phyloP scores from a whole-genome alignment of 2,797 vertebrate genomes.

The Melanotaenia maccullochi region DNA sequence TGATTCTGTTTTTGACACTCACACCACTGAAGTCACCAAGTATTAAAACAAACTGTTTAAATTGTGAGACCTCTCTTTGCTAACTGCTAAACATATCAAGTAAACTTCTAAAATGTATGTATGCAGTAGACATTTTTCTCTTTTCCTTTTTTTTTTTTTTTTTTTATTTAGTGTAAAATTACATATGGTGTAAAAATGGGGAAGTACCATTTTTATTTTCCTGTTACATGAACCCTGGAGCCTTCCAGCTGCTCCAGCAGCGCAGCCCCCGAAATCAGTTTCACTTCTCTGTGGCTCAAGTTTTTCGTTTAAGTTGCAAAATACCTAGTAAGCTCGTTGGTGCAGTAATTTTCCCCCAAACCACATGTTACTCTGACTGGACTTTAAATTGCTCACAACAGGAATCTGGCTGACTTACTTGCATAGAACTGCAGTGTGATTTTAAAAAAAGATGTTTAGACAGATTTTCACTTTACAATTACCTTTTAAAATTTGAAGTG shows the following conservation, averaged over 20 bases:
- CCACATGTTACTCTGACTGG: conserved; percentile 49
- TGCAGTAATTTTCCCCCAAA: conserved; percentile 68
- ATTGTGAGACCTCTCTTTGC: conserved; percentile 19
- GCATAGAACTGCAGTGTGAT: conserved; percentile 28
- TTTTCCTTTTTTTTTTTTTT: conserved; percentile 10
- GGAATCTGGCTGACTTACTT: conserved; percentile 3
- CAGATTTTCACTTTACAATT: conserved; percentile 30
- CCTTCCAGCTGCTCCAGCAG: conserved; percentile 82
- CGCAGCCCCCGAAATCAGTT: conserved; percentile 75
- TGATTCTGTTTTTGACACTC: conserved; percentile 21
- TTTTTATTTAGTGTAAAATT: conserved; percentile 60
- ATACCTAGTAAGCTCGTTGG: conserved; percentile 70
- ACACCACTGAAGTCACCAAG: neutral
- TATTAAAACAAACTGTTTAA: conserved; percentile 20
- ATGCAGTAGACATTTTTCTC: neutral
- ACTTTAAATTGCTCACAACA: conserved; percentile 36
- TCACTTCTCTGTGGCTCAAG: conserved; percentile 81
- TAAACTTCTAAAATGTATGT: conserved; percentile 10
- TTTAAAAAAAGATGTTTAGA: conserved; percentile 42
- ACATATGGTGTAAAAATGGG: conserved; percentile 75
- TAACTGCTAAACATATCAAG: conserved; percentile 12
- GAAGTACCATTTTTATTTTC: conserved; percentile 83
- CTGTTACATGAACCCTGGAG: conserved; percentile 81
- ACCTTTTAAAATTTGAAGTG: conserved; percentile 48
- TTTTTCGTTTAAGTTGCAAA: conserved; percentile 83